Base-by-base conservation (phyloP, 2,113 vertebrate genomes). In the Leucosticte australis region DNA sequence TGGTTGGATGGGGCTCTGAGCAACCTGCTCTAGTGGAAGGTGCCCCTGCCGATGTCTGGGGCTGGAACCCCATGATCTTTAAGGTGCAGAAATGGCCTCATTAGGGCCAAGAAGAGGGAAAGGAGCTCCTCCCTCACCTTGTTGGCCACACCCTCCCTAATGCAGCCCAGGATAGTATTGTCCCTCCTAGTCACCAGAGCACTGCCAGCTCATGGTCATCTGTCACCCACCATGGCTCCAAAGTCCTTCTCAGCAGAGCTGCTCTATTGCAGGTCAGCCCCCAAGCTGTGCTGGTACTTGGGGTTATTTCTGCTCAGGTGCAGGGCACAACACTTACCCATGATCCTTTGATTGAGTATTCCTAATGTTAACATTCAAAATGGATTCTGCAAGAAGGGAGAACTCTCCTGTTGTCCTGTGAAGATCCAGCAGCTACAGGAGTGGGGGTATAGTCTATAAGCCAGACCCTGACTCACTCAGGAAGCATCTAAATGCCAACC, bases 361-460 rank as follows among this genome's bases (percentile, higher is more conserved):
- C 13, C 3, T 65, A 23, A 49, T 23, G 4, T 31, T 53, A 50
- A 2, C 16, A 31, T 50, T 87, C 52, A 47, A 41, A 68, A 49
- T 9, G 2, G 17, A 39, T 27, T 87, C 20, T 55, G 67, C 23
- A 50, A 22, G 55, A 78, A 71, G 7, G 8, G 7, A 60, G 13
- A 13, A 11, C 10, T 26, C 7, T 57, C 22, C 19, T 57, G 10
- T 41, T 39, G 10, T 68, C 49, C 80, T 71, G 2, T 62, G 35
- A 52, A 83, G 33, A 14, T 26, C 57, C 17, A 76, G 37, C 7
- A 84, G 41, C 20, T 65, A 18, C 16, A 39, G 14, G 6, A 82
- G 26, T 13, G 16, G 17, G 14, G 6, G 22, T 2, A 1, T 7
- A 5, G 5, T 52, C 47, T 1, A 0, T 22, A 62, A 53, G 24